Evolutionary conservation across 2,888 invertebrate genomes (phyloP), one percentile per base, ranked within the genome.

Genomic region (Ichneumoninae sp.): DNA sequence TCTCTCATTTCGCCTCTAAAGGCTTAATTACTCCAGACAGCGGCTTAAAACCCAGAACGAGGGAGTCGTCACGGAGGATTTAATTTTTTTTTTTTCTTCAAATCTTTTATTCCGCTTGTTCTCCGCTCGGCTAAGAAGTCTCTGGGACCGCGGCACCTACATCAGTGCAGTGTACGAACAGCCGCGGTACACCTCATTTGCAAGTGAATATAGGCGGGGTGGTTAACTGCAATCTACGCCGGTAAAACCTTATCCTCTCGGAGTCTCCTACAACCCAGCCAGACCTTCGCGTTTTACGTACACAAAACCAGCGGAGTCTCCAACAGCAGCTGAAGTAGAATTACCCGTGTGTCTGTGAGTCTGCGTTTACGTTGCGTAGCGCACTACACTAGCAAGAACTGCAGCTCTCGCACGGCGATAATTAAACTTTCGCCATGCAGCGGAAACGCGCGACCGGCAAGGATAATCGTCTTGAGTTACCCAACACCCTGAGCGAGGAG

Each of bases 341-440:
- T 36, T 52, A 22, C 33, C 1, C 19, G 57, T 22, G 19, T 68
- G 50, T 19, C 13, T 65, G 44, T 66, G 44, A 22, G 33, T 36
- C 36, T 62, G 33, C 54, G 33, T 52, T 30, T 57, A 30, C 65
- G 50, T 65, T 36, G 74, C 36, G 33, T 66, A 16, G 65, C 75
- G 13, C 40, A 54, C 75, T 8, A 50, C 33, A 7, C 16, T 79
- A 75, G 47, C 60, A 70, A 66, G 47, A 69, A 74, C 16, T 50
- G 19, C 19, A 52, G 60, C 30, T 50, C 65, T 36, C 54, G 62
- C 10, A 47, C 47, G 71, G 19, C n/a, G 75, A 70, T 85, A 83
- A 85, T 85, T 85, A 85, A 87, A 84, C 74, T 83, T 83, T 83
- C 84, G 80, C 75, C 80, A 68, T 69, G 68, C 74, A 33, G 40